Conservation (phyloP, 1,140 invertebrate species). For the Marisa cornuarietis region DNA sequence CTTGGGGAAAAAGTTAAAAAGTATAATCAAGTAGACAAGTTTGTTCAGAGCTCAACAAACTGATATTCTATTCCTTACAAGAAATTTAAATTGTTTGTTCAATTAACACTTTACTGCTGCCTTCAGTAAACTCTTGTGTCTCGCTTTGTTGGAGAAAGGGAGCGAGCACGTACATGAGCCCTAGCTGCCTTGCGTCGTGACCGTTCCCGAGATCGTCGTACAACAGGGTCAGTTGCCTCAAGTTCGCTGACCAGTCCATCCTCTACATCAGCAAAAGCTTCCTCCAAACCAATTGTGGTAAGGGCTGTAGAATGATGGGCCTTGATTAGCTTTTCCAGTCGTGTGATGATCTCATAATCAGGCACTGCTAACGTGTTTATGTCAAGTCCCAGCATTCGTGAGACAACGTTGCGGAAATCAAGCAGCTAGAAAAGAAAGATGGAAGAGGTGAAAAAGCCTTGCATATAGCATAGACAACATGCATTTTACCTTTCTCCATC, state of each 20-base stretch:
- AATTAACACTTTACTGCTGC: not conserved
- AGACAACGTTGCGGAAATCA: constrained; percentile 63
- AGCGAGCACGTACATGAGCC: constrained; percentile 42
- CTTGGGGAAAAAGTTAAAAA: not conserved
- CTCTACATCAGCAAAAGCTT: constrained; percentile 58
- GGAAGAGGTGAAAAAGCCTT: too few relatives aligned
- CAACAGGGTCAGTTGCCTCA: constrained; percentile 34
- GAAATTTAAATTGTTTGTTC: not conserved
- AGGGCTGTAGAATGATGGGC: constrained; percentile 59
- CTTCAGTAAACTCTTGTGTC: constrained; percentile 57
- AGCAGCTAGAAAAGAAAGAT: constrained; percentile 55
- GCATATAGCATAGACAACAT: not conserved
- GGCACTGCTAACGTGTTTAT: constrained; percentile 63
- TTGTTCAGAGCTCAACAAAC: not conserved
- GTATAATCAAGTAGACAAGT: not conserved
- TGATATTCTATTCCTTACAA: not conserved
- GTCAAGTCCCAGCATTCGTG: constrained; percentile 65
- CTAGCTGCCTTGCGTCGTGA: constrained; percentile 45
- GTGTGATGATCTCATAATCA: constrained; percentile 66
- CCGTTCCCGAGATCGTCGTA: constrained; percentile 43
- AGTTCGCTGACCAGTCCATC: constrained; percentile 50
- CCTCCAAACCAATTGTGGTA: constrained; percentile 57
- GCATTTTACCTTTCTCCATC: not conserved
- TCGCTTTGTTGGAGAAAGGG: constrained; percentile 54
- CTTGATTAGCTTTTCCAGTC: constrained; percentile 64